A percentile compares a stretch with the other conserved stretches of the same genome.
phyloP scores from a whole-genome alignment of 2,888 invertebrate species.

The Trissolcus japonicus region DNA sequence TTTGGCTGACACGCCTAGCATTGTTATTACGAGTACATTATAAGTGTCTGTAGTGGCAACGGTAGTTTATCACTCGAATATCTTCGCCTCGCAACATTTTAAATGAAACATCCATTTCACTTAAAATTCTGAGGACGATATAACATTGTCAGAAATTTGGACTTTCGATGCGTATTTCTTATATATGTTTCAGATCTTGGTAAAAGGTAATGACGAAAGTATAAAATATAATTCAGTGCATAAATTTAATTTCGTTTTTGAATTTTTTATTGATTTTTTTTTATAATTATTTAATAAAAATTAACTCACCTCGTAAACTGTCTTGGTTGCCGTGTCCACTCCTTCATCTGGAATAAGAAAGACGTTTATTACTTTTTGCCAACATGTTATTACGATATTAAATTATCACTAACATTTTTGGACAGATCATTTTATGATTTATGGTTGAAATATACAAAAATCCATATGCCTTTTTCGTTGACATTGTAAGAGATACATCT shows the following conservation, averaged over 20 bases:
- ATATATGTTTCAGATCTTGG: too few relatives aligned
- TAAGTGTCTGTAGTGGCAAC: conserved; percentile 64
- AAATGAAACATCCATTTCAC: conserved; percentile 43
- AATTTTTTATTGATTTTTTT: background rate
- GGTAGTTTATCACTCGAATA: conserved; percentile 51
- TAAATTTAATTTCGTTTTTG: too few relatives aligned
- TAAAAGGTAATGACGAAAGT: too few relatives aligned
- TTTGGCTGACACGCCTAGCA: conserved; percentile 72
- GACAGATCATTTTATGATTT: too few relatives aligned
- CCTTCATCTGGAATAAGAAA: conserved; percentile 45
- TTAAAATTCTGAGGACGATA: conserved; percentile 37
- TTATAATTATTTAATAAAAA: conserved; percentile 6
- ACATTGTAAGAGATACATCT: too few relatives aligned
- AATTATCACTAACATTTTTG: too few relatives aligned
- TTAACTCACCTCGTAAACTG: conserved; percentile 38
- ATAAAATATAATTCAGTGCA: too few relatives aligned
- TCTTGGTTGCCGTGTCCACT: conserved; percentile 30
- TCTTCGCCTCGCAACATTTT: conserved; percentile 47
- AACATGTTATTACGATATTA: background rate
- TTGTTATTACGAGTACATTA: conserved; percentile 71
- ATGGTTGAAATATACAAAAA: too few relatives aligned
- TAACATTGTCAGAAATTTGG: background rate
- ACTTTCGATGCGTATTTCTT: too few relatives aligned
- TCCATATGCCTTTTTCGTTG: too few relatives aligned
- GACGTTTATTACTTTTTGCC: background rate